These are phyloP conservation scores for Rhodinocichla rosea DNA, from an alignment of 2,113 vertebrate species.

Conservation along the genomic window DNA sequence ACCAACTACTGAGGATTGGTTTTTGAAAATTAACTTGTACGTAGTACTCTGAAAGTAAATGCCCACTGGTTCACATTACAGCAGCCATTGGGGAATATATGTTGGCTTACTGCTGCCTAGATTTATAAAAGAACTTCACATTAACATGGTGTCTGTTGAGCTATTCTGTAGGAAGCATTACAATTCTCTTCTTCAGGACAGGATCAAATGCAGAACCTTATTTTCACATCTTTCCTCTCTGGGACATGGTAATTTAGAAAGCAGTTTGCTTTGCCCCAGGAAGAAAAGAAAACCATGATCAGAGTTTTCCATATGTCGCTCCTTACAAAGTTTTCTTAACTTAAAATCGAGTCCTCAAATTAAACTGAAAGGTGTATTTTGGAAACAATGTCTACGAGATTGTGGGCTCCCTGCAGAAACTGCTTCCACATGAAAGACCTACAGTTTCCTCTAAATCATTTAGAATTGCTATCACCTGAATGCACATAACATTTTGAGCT, in stretches of 20 bases:
- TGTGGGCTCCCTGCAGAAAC: background rate
- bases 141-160: background rate
- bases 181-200: background rate
- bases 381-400: background rate
- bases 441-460: background rate
- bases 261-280: background rate
- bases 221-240: background rate
- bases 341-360: background rate
- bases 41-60: background rate
- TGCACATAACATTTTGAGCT: background rate
- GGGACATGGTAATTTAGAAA: conserved; percentile 9
- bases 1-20: background rate
- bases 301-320: background rate
- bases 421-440: background rate
- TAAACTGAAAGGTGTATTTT: background rate
- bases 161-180: background rate
- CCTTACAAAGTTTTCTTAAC: background rate
- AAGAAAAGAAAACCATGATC: background rate
- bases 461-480: background rate
- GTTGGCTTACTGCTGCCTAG: background rate
- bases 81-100: background rate
- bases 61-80: background rate
- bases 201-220: background rate
- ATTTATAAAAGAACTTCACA: background rate
- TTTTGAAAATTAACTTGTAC: background rate